Percentiles rank a stretch among this genome's conserved stretches.
Evolutionary conservation across 1,140 invertebrate species (phyloP).

Genomic region (Zaprionus inermis): DNA sequence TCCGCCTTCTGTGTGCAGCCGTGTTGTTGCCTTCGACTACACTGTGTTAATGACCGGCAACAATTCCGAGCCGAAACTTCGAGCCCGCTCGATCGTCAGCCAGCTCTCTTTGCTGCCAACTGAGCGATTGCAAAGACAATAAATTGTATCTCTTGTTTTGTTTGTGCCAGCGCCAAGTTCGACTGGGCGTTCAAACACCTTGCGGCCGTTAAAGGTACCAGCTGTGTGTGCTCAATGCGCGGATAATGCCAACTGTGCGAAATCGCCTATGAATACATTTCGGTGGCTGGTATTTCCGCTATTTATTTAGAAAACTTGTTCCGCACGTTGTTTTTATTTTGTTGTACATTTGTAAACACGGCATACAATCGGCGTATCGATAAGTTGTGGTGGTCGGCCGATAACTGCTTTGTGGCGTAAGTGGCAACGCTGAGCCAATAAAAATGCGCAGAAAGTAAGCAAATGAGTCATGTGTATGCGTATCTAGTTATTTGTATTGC

Average conservation of each 20-base stretch:
- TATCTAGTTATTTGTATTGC: neutral
- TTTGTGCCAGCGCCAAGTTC: constrained; percentile 14
- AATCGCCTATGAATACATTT: constrained; percentile 60
- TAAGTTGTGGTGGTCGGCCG: constrained; percentile 25
- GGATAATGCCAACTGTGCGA: constrained; percentile 40
- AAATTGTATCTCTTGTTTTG: constrained; percentile 28
- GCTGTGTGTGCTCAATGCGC: constrained; percentile 15
- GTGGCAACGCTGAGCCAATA: constrained; percentile 13
- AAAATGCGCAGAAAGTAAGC: neutral
- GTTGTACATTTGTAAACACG: constrained; percentile 38
- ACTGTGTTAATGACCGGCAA: constrained; percentile 49
- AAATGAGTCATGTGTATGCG: neutral
- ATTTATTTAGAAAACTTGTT: constrained; percentile 39
- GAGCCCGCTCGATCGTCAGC: constrained; percentile 15
- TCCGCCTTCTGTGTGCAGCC: constrained; percentile 23
- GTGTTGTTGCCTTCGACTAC: constrained; percentile 50
- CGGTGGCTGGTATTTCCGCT: constrained; percentile 37
- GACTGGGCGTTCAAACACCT: constrained; percentile 14
- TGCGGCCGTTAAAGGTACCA: constrained; percentile 45
- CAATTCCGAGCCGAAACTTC: constrained; percentile 9
- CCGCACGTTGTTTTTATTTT: constrained; percentile 10
- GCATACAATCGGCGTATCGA: neutral
- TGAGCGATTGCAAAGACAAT: neutral
- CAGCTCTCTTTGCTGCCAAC: constrained; percentile 33
- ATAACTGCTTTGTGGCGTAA: neutral